Base-by-base conservation (phyloP, 1,140 invertebrate species). In the Protaetia brevitarsis region DNA sequence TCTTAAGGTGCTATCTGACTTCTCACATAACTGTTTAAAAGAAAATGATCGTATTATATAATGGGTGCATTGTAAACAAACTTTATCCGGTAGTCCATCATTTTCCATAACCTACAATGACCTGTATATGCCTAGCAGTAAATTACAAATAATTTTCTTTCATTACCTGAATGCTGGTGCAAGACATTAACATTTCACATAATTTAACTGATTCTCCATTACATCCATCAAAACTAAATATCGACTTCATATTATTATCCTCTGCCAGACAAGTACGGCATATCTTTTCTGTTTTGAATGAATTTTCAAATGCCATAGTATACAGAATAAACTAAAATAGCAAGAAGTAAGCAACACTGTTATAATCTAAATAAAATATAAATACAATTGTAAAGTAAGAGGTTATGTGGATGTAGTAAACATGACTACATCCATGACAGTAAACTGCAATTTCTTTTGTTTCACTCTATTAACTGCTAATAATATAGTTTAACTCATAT, bases 21-120 rank as follows among this genome's bases (percentile, higher is more conserved):
- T 67, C 63, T 79, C 75, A 66, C 79, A 80, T 64, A 75, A 68
- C 63, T 78, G 72, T 70, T 79, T 79, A 67, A 82, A 82, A 8
- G 74, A 74, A 65, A 77, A 81, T 19, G 78, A 72, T 45, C 72
- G 72, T 30, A 76, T 76, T 3, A 81, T 76, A 37, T 78, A 75
- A 29, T 76, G 68, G 26, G 78, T 72, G 69, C 80, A 82, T 65
- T 78, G 71, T 21, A 74, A 61, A 69, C 80, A 82, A 10, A 82
- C 74, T 66, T 78, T 71, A 11, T 69, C 68, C 6, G 80, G 80
- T 60, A 81, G 71, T 2, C 78, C 78, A 71, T 82, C 80, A 45
- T 74, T 74, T 72, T 78, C 75, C 26, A 69, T 57, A 6, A 80
- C 72, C 79, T 80, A 61, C 66, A 66, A 73, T 36, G 13, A 30